Conservation (phyloP, 2,113 vertebrate species). For the Tragelaphus imberbis region DNA sequence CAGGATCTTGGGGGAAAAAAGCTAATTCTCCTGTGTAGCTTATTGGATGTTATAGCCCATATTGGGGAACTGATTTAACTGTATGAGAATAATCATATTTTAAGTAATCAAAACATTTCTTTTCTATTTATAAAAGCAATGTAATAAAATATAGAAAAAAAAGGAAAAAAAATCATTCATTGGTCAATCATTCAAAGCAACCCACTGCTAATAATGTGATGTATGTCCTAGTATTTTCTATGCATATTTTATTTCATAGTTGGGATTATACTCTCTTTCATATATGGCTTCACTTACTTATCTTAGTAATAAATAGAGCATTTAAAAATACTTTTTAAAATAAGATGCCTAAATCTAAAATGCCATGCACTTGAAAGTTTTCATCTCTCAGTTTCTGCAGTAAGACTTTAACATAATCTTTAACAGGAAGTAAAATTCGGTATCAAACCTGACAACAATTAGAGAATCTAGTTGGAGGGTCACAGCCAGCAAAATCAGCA, state of each 20-base stretch:
- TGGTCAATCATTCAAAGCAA: background rate
- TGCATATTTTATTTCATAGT: background rate
- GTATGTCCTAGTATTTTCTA: background rate
- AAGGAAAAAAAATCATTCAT: background rate
- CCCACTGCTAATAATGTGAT: background rate
- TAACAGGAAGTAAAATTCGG: conserved; percentile 20
- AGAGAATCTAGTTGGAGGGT: background rate
- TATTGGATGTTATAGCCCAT: background rate
- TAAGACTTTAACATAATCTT: conserved; percentile 10
- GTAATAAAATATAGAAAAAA: background rate
- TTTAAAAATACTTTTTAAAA: conserved; percentile 1
- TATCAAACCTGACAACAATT: background rate
- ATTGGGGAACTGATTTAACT: background rate
- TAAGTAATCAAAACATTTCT: background rate
- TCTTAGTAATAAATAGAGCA: background rate
- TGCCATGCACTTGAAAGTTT: background rate
- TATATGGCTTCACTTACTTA: background rate
- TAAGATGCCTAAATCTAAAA: background rate
- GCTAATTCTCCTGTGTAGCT: background rate
- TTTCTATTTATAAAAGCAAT: conserved; percentile 5
- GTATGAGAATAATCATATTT: background rate
- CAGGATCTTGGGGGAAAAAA: background rate
- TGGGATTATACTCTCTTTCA: background rate
- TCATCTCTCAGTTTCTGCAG: background rate
- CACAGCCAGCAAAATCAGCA: conserved; percentile 20